phyloP scores from a whole-genome alignment of 2,888 invertebrate species.

The Anagyrus pseudococci region DNA sequence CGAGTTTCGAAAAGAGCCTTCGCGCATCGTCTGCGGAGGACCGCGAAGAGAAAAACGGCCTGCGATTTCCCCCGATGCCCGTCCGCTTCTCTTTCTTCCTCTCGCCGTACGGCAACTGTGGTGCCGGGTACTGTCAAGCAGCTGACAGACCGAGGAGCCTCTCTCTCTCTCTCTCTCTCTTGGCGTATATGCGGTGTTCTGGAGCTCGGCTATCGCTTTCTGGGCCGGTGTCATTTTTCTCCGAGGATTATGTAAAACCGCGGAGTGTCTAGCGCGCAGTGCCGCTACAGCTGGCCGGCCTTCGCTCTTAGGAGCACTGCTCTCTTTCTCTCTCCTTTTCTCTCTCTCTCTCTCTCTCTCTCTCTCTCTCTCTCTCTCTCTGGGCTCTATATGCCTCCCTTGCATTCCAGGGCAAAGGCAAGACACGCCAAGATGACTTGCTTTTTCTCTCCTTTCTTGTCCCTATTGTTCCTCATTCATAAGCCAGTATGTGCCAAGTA shows the following conservation, averaged over 20 bases:
- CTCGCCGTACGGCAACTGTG: background rate
- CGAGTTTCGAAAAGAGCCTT: slow-evolving; percentile 1
- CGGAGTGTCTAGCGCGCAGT: slow-evolving; percentile 37
- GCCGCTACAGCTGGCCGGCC: slow-evolving; percentile 36
- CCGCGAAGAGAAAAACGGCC: background rate
- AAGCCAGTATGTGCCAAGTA: too few species aligned
- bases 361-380: too few species aligned
- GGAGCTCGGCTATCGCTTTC: slow-evolving; percentile 42
- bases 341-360: too few species aligned
- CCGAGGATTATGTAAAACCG: slow-evolving; percentile 46
- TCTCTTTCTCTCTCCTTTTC: too few species aligned
- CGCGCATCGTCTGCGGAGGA: background rate
- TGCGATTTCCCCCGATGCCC: background rate
- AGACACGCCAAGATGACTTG: too few species aligned
- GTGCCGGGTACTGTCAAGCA: background rate
- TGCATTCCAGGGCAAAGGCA: too few species aligned
- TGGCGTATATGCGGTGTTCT: background rate
- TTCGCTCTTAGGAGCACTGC: slow-evolving; percentile 29
- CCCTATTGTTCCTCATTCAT: too few species aligned
- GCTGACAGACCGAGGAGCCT: too few species aligned
- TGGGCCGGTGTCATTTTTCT: slow-evolving; percentile 47
- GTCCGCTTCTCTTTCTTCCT: background rate
- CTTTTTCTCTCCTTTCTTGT: too few species aligned
- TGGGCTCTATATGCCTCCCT: too few species aligned
- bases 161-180: background rate